Evolutionary conservation across 1,140 invertebrate species (phyloP).

Genomic region (Atta texana): DNA sequence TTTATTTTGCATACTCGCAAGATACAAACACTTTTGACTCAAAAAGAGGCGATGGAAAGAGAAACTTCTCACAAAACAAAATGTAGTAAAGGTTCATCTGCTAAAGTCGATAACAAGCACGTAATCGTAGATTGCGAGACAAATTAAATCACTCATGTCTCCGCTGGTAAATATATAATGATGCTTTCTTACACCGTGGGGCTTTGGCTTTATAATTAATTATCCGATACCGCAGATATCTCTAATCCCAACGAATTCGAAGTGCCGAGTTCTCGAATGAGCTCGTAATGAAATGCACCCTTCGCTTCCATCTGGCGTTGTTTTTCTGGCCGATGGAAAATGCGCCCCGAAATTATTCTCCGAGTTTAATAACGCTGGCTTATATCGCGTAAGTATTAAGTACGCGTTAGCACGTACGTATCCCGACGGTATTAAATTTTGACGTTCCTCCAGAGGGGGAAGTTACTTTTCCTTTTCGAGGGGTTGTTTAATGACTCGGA

Average conservation of each 20-base stretch:
- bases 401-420: conserved; percentile 65
- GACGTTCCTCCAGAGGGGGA: conserved; percentile 26
- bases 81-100: conserved; percentile 33
- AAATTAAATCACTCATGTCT: conserved; percentile 44
- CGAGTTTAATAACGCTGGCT: conserved; percentile 70
- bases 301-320: conserved; percentile 54
- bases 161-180: conserved; percentile 37
- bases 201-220: conserved; percentile 68
- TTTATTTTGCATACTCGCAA: not conserved
- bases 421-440: conserved; percentile 64
- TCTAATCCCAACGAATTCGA: conserved; percentile 63
- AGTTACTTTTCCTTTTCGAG: conserved; percentile 37
- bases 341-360: conserved; percentile 52
- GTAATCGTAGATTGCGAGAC: conserved; percentile 33
- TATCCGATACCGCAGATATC: conserved; percentile 59
- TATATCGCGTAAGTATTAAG: conserved; percentile 71
- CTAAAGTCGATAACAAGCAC: conserved; percentile 36
- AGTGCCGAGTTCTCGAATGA: not conserved
- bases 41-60: not conserved
- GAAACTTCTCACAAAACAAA: not conserved
- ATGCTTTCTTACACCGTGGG: not conserved
- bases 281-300: conserved; percentile 75
- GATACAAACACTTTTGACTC: not conserved
- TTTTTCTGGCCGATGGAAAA: conserved; percentile 64
- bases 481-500: conserved; percentile 29